Conservation (phyloP, 2,888 invertebrate species). For the Sialis lutaria region DNA sequence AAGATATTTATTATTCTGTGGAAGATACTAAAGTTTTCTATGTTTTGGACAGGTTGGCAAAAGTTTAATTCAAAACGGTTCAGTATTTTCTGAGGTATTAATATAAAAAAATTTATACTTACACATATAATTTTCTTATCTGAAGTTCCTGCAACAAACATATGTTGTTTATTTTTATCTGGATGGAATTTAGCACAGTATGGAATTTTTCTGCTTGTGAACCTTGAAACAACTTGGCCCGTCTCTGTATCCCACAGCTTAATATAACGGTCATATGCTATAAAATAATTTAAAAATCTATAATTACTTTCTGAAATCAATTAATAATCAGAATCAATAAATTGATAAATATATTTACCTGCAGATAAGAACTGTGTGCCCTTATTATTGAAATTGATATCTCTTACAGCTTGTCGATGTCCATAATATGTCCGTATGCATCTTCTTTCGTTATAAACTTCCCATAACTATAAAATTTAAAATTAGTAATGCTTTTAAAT, state of each 20-base stretch:
- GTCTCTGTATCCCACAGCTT: slow-evolving; percentile 99
- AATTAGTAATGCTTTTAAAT: background rate
- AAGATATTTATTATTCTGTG: too few species aligned
- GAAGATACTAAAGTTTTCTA: background rate
- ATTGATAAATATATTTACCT: slow-evolving; percentile 30
- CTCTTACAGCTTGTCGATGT: slow-evolving; percentile 91
- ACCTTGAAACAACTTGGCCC: slow-evolving; percentile 68
- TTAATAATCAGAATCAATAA: slow-evolving; percentile 7
- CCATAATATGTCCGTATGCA: slow-evolving; percentile 91
- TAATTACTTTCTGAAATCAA: slow-evolving; percentile 1
- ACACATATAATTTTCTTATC: slow-evolving; percentile 99
- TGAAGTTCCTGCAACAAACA: slow-evolving; percentile 96
- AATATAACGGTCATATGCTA: slow-evolving; percentile 86
- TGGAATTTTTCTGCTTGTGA: slow-evolving; percentile 91
- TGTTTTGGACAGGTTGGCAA: background rate
- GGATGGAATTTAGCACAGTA: slow-evolving; percentile 98
- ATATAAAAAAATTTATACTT: slow-evolving; percentile 26
- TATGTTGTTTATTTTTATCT: slow-evolving; percentile 88
- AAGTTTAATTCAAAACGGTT: slow-evolving; percentile 2
- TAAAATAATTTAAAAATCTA: slow-evolving; percentile 18
- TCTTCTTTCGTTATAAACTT: slow-evolving; percentile 87
- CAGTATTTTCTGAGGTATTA: too few species aligned
- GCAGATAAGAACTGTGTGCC: slow-evolving; percentile 90
- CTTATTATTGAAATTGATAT: slow-evolving; percentile 86
- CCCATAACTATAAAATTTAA: slow-evolving; percentile 60